These are phyloP conservation scores for Siniperca knerii DNA, from an alignment of 2,113 vertebrate genomes.

Conservation along the genomic window DNA sequence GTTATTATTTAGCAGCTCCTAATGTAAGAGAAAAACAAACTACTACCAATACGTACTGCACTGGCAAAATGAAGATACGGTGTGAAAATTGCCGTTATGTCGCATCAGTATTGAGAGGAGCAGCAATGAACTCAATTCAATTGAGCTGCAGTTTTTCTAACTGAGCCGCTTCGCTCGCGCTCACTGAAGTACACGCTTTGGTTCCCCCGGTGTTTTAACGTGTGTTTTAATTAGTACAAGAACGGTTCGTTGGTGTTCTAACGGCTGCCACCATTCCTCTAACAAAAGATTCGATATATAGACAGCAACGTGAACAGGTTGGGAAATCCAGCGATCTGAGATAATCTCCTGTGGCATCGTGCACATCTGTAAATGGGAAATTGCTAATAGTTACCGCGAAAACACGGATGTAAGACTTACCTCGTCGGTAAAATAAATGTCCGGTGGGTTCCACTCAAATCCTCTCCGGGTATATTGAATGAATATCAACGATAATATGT, in stretches of 20 bases:
- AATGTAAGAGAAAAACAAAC: background rate
- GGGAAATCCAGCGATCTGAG: constrained; percentile 50
- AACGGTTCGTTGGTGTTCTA: background rate
- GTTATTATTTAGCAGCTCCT: background rate
- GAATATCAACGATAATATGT: constrained; percentile 4
- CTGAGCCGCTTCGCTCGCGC: constrained; percentile 10
- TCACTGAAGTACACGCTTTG: background rate
- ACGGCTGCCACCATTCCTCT: background rate
- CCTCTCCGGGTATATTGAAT: background rate
- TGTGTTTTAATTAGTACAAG: background rate
- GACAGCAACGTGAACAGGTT: constrained; percentile 56
- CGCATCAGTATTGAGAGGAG: constrained; percentile 57
- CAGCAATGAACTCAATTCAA: constrained; percentile 49
- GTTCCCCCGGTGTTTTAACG: background rate
- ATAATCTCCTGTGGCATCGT: constrained; percentile 65
- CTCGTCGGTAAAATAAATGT: constrained; percentile 54
- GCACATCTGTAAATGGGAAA: constrained; percentile 72
- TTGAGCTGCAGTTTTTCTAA: constrained; percentile 33
- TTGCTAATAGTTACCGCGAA: background rate
- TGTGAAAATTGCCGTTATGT: constrained; percentile 24
- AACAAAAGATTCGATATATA: background rate
- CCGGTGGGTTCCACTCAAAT: constrained; percentile 24
- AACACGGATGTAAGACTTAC: constrained; percentile 61
- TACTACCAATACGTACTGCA: too few relatives aligned
- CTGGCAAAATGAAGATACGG: background rate